A percentile compares a stretch with the other conserved stretches of the same genome.
Evolutionary conservation across 2,113 vertebrate species (phyloP).

Genomic region (Triplophysa dalaica): DNA sequence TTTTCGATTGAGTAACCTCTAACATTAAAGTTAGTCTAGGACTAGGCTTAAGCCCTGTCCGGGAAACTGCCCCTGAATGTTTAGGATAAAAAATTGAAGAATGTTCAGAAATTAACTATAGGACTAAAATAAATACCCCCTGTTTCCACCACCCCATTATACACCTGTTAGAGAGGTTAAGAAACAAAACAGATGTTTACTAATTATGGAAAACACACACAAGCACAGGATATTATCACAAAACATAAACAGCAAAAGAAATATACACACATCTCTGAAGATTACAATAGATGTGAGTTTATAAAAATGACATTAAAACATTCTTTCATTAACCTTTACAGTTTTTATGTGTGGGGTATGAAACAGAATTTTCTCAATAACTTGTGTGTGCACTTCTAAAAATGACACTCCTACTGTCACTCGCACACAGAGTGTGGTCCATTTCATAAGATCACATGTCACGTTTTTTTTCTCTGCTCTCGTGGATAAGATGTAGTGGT

Average conservation of each 20-base stretch:
- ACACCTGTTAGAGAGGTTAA: not conserved
- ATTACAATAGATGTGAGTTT: not conserved
- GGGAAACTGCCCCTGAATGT: too few species aligned
- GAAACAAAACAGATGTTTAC: constrained; percentile 26
- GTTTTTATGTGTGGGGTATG: not conserved
- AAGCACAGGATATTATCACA: not conserved
- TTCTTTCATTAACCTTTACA: not conserved
- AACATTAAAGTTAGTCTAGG: too few species aligned
- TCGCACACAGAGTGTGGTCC: constrained; percentile 27
- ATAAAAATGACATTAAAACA: not conserved
- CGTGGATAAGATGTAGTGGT: constrained; percentile 8
- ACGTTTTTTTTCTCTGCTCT: not conserved
- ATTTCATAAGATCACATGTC: constrained; percentile 17
- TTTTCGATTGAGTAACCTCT: too few species aligned
- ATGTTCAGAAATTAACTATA: not conserved
- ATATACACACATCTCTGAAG: not conserved
- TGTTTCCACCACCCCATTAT: too few species aligned
- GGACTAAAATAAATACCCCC: not conserved
- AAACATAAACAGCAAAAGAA: constrained; percentile 1
- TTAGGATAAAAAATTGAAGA: not conserved
- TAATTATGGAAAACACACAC: constrained; percentile 9
- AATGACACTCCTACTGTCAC: constrained; percentile 24
- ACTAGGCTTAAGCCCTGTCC: too few species aligned
- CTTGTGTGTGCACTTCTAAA: not conserved
- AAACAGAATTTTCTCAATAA: not conserved